Evolutionary conservation across 35 echinoderm and acorn worm species (phyloP), one percentile per base, ranked within the genome.

Genomic region (Lytechinus variegatus): DNA sequence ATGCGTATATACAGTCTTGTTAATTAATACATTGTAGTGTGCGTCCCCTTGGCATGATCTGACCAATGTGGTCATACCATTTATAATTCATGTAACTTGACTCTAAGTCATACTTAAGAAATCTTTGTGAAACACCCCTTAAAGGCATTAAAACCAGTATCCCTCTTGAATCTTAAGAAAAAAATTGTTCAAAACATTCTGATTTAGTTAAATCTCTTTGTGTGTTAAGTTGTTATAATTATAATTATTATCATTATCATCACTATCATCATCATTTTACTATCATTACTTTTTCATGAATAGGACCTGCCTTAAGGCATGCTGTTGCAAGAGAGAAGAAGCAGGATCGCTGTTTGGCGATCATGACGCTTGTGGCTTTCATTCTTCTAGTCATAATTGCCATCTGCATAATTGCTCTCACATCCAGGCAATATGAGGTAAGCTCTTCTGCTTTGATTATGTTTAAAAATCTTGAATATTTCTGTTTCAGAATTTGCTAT

Each of bases 291-390:
- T 90, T 52, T 52, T 52, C 14, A 2, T 3, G n/a, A 90, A 90
- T 90, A 93, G 92, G 54, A 57, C 92, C 92, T 55, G 54, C 53
- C 10, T 57, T 93, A 16, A 33, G 92, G 52, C 24, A 19, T 10
- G 92, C 52, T 10, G 5, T 93, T 21, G 92, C 54, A 13, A 54
- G 8, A 57, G 53, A 93, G 24, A 54, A 57, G 92, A 93, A 93
- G 27, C 52, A 54, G 53, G 92, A 93, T 27, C 52, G 92, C n/a
- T 93, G 54, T 28, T 28, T 93, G 28, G 52, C 54, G 54, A 93
- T 93, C 92, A 93, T 93, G 92, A 93, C 92, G 5, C 54, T 93
- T 54, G 92, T 27, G n/a, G 28, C 92, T 28, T 57, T 93, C 53
- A 33, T 93, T 27, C 12, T 93, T 6, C 53, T 93, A 13, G 53